Evolutionary conservation across 35 echinoderm and acorn worm genomes (phyloP).

Genomic region (Holothuria glaberrima): DNA sequence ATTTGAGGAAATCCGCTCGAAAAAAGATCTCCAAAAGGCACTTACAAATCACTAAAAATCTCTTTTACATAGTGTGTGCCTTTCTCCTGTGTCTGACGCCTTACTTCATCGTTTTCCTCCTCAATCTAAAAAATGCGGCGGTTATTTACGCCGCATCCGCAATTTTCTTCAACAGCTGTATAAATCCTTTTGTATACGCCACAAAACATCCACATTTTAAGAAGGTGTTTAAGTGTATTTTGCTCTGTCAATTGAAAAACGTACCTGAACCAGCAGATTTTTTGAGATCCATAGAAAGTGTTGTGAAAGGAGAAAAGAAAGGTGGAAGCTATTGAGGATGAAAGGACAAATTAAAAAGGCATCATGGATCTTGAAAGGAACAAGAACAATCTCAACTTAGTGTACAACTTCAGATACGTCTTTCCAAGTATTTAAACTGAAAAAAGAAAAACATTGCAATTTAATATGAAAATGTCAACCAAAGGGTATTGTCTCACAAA

Average conservation of each 20-base stretch:
- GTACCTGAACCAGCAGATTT: constrained; percentile 54
- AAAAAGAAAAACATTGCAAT: too few relatives aligned
- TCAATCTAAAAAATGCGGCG: constrained; percentile 1
- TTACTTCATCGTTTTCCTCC: constrained; percentile 48
- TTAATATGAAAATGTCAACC: too few relatives aligned
- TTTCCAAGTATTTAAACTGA: too few relatives aligned
- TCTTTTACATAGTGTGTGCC: constrained; percentile 58
- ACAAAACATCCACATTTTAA: constrained; percentile 68
- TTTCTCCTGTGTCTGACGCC: constrained; percentile 59
- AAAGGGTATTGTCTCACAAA: too few relatives aligned
- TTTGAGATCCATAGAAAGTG: constrained; percentile 1
- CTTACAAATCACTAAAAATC: constrained; percentile 62
- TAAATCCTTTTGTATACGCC: constrained; percentile 64
- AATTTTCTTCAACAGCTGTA: constrained; percentile 67
- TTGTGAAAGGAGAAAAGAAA: background rate
- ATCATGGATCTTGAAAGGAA: too few relatives aligned
- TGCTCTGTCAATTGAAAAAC: constrained; percentile 32
- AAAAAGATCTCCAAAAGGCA: constrained; percentile 43
- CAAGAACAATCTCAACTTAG: too few relatives aligned
- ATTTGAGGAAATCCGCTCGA: constrained; percentile 36
- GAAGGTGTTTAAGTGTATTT: constrained; percentile 61
- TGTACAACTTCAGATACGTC: too few relatives aligned
- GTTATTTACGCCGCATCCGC: constrained; percentile 50
- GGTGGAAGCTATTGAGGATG: too few relatives aligned
- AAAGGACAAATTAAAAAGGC: too few relatives aligned